phyloP scores from a whole-genome alignment of 35 echinoderm and acorn worm species.

The Acanthaster planci region DNA sequence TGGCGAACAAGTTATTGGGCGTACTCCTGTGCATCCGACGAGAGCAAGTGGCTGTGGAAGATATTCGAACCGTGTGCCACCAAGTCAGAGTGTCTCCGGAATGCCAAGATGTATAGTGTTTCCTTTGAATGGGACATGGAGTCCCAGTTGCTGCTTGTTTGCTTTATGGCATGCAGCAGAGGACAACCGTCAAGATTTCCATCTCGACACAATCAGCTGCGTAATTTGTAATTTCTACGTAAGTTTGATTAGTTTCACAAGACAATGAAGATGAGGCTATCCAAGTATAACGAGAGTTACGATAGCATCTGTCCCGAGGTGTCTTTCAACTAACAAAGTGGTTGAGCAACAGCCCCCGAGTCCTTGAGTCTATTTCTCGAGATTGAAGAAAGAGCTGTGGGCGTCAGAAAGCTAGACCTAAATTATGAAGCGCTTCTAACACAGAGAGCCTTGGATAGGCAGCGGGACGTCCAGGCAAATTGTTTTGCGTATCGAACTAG shows the following conservation, averaged over 20 bases:
- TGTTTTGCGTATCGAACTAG: slow-evolving; percentile 6
- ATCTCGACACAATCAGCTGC: neutral
- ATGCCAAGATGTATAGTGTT: slow-evolving; percentile 17
- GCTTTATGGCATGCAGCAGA: neutral
- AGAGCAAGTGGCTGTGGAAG: slow-evolving; percentile 36
- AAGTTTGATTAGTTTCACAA: too few species aligned
- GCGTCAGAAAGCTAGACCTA: slow-evolving; percentile 53
- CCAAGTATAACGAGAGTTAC: too few species aligned
- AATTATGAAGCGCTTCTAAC: slow-evolving; percentile 49
- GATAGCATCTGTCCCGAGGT: too few species aligned
- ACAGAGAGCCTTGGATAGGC: slow-evolving; percentile 11
- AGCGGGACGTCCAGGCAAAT: slow-evolving; percentile 33
- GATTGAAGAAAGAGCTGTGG: too few species aligned
- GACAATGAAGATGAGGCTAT: too few species aligned
- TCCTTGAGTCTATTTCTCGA: slow-evolving; percentile 41
- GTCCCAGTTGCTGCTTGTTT: too few species aligned
- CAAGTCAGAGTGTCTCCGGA: slow-evolving; percentile 17
- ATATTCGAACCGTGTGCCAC: slow-evolving; percentile 51
- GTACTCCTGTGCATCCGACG: slow-evolving; percentile 36
- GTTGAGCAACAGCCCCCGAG: slow-evolving; percentile 49
- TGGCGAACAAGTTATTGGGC: slow-evolving; percentile 32
- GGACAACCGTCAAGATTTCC: neutral
- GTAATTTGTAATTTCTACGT: slow-evolving; percentile 12
- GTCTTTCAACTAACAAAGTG: slow-evolving; percentile 69
- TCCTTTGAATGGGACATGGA: neutral